Evolutionary conservation across 2,888 invertebrate genomes (phyloP).

Genomic region (Romanomermis culicivorax): DNA sequence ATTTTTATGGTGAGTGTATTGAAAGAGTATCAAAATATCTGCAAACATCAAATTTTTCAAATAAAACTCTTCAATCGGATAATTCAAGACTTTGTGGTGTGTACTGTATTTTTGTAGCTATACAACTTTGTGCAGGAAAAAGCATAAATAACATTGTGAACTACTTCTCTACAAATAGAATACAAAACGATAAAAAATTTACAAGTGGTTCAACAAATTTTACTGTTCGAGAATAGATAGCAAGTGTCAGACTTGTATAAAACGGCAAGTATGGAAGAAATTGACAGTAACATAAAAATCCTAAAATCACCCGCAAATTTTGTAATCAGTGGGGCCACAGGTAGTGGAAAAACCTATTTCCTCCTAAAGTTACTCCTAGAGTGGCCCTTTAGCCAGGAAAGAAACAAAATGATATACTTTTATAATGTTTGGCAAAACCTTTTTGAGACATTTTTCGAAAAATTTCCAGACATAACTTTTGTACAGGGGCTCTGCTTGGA

Average conservation of each 20-base stretch:
- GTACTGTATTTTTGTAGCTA: not conserved
- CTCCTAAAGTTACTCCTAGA: not conserved
- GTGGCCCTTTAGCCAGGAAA: not conserved
- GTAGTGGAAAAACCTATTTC: not conserved
- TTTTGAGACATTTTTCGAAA: not conserved
- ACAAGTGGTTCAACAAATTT: not conserved
- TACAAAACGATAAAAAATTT: not conserved
- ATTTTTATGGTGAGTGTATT: not conserved
- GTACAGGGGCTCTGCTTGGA: not conserved
- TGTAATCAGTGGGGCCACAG: not conserved
- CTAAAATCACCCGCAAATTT: not conserved
- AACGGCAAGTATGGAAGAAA: not conserved
- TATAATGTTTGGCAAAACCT: not conserved
- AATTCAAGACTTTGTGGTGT: not conserved
- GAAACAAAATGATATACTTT: not conserved
- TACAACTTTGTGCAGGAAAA: not conserved
- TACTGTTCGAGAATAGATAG: too few relatives aligned
- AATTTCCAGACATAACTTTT: not conserved
- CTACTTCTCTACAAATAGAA: not conserved
- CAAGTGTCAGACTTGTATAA: too few relatives aligned
- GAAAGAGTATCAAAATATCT: not conserved
- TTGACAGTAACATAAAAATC: not conserved
- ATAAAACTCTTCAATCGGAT: not conserved
- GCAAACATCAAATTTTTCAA: too few relatives aligned
- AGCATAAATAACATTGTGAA: not conserved